phyloP scores from a whole-genome alignment of 2,113 vertebrate genomes.

The Sakesphorus luctuosus region DNA sequence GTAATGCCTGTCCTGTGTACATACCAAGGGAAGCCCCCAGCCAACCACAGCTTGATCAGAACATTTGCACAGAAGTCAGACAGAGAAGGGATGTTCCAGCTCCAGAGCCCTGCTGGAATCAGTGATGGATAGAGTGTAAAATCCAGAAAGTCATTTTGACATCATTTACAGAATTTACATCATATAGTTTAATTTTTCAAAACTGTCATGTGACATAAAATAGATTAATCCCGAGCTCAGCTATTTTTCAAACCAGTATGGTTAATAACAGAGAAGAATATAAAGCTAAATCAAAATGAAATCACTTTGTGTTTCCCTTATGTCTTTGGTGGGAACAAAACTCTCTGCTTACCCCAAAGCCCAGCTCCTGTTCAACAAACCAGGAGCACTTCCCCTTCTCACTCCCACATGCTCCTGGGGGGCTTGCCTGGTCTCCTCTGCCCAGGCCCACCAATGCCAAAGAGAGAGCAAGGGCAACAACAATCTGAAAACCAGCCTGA shows the following conservation, averaged over 20 bases:
- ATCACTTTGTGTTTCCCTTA: background rate
- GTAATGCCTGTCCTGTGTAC: background rate
- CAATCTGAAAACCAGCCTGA: background rate
- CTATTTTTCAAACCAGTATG: background rate
- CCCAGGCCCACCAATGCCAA: rapidly evolving
- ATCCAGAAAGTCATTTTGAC: background rate
- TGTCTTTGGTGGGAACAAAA: background rate
- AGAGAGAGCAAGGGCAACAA: background rate
- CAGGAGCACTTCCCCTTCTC: background rate
- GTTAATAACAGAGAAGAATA: background rate
- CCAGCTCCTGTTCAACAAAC: background rate
- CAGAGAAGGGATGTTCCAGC: background rate
- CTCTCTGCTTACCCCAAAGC: background rate
- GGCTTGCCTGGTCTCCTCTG: background rate
- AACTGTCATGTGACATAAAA: background rate
- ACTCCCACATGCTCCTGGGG: background rate
- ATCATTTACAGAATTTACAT: background rate
- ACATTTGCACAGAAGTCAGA: background rate
- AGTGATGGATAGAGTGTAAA: background rate
- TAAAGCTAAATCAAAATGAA: background rate
- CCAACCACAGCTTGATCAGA: background rate
- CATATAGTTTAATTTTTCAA: background rate
- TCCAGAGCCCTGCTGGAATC: background rate
- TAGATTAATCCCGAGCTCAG: background rate
- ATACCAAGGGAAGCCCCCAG: background rate